Percentiles rank a stretch among this genome's conserved stretches.
phyloP scores from a whole-genome alignment of 2,888 invertebrate species.

The Cheilosia variabilis region DNA sequence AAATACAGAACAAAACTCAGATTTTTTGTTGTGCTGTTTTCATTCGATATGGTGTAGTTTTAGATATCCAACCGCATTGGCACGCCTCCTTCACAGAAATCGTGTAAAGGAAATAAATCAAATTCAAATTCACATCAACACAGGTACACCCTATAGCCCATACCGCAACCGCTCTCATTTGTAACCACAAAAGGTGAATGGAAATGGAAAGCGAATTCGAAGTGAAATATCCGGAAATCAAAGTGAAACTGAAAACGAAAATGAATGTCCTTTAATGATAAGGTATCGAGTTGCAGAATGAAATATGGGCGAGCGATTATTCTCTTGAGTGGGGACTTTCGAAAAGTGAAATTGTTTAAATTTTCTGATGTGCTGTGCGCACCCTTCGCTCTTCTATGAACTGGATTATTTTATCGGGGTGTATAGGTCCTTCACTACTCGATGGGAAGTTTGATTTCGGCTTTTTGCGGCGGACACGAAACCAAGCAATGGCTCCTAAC shows the following conservation, averaged over 20 bases:
- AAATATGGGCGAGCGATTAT: conserved; percentile 49
- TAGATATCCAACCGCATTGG: conserved; percentile 70
- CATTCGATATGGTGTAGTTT: conserved; percentile 64
- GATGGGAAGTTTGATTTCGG: too few relatives aligned
- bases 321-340: background rate
- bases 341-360: conserved; percentile 29
- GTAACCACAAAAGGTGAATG: conserved; percentile 60
- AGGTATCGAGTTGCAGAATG: conserved; percentile 67
- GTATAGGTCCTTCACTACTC: too few relatives aligned
- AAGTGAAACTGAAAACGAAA: conserved; percentile 60
- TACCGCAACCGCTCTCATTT: conserved; percentile 4
- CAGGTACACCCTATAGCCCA: conserved; percentile 44
- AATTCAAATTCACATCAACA: conserved; percentile 68
- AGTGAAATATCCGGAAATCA: conserved; percentile 74
- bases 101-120: conserved; percentile 62
- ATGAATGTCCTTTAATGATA: conserved; percentile 67
- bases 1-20: conserved; percentile 49
- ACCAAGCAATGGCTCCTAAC: too few relatives aligned
- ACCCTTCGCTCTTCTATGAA: too few relatives aligned
- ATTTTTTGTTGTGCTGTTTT: conserved; percentile 23
- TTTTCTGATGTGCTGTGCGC: too few relatives aligned
- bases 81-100: conserved; percentile 55
- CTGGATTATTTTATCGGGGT: too few relatives aligned
- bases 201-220: conserved; percentile 66
- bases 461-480: too few relatives aligned